phyloP scores from a whole-genome alignment of 2,797 vertebrate genomes.

The Sebastes jordani region DNA sequence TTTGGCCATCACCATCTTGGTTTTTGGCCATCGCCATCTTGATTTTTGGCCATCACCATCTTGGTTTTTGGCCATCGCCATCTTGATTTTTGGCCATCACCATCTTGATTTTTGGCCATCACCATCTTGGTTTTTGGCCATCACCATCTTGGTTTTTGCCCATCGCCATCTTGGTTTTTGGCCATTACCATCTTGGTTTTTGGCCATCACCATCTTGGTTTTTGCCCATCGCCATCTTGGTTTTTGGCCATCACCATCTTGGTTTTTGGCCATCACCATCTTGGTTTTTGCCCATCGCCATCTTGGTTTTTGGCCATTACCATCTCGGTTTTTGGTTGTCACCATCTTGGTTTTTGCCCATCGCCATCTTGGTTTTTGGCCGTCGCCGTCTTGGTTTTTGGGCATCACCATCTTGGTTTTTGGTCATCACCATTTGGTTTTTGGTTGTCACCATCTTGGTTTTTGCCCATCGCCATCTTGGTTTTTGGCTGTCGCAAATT shows the following conservation, averaged over 20 bases:
- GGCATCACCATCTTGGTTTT: too few relatives aligned
- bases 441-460: too few relatives aligned
- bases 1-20: accelerated
- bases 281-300: accelerated
- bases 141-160: too few relatives aligned
- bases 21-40: accelerated
- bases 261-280: too few relatives aligned
- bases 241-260: too few relatives aligned
- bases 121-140: accelerated
- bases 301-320: accelerated
- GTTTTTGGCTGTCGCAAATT: too few relatives aligned
- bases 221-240: too few relatives aligned
- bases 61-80: accelerated
- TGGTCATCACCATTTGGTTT: accelerated
- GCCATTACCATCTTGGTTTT: accelerated
- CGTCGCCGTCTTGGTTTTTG: too few relatives aligned
- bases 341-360: accelerated
- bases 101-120: too few relatives aligned
- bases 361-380: too few relatives aligned
- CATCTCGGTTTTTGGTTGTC: accelerated
- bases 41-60: accelerated
- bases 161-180: too few relatives aligned
- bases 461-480: too few relatives aligned
- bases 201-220: accelerated
- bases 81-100: accelerated